Conservation (phyloP, 2,797 vertebrate genomes). For the Chanos chanos region DNA sequence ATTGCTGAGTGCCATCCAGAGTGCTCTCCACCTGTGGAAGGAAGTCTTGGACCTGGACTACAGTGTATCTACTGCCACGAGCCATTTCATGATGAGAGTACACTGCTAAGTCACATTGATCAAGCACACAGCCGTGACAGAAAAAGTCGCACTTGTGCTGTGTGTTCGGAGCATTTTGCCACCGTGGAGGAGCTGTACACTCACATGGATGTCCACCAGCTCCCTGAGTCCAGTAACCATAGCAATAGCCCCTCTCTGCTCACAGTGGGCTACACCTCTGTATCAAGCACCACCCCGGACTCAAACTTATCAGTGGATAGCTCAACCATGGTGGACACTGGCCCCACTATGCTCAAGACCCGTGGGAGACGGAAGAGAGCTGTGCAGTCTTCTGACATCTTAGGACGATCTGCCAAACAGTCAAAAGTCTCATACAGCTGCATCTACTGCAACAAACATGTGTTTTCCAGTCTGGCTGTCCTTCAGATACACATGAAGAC, state of each 20-base stretch:
- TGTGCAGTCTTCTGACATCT: conserved; percentile 81
- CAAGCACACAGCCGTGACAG: conserved; percentile 88
- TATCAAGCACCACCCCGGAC: conserved; percentile 97
- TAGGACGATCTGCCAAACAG: conserved; percentile 85
- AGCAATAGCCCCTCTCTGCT: conserved; percentile 96
- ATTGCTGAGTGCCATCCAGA: conserved; percentile 97
- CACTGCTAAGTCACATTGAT: conserved; percentile 91
- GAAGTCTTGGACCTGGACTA: conserved; percentile 78
- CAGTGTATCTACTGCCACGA: conserved; percentile 97
- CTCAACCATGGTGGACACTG: conserved; percentile 90
- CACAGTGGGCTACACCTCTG: conserved; percentile 94
- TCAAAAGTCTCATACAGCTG: conserved; percentile 95
- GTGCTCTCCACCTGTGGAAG: conserved; percentile 90
- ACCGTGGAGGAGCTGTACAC: conserved; percentile 93
- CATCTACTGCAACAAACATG: conserved; percentile 96
- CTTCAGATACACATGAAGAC: conserved; percentile 97
- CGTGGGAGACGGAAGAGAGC: conserved; percentile 88
- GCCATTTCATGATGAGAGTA: conserved; percentile 90
- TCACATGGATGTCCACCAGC: conserved; percentile 98
- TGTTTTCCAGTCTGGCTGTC: conserved; percentile 94
- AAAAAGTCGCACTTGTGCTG: conserved; percentile 84
- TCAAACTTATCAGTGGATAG: conserved; percentile 98
- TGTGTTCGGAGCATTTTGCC: conserved; percentile 92
- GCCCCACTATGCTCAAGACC: conserved; percentile 85
- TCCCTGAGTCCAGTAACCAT: conserved; percentile 94